These are phyloP conservation scores for Propithecus perrieri DNA, from an alignment of 2,797 vertebrate species.

Conservation along the genomic window DNA sequence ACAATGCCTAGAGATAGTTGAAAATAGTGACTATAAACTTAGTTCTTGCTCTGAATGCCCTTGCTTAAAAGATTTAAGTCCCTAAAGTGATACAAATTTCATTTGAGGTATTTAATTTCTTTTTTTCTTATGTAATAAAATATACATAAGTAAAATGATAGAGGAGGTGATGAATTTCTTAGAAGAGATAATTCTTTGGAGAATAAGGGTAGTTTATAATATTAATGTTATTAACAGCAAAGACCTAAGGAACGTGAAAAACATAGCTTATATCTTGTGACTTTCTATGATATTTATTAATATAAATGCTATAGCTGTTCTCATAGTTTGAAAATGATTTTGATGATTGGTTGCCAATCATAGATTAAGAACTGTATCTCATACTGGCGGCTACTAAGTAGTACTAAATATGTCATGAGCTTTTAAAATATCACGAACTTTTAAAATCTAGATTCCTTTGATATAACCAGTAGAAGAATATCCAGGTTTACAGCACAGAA, in stretches of 20 bases:
- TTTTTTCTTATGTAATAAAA: slow-evolving; percentile 75
- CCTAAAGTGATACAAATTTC: slow-evolving; percentile 47
- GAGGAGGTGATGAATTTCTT: slow-evolving; percentile 63
- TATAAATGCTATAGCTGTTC: background rate
- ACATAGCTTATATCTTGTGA: background rate
- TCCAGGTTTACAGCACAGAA: background rate
- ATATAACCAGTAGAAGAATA: background rate
- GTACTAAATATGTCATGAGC: background rate
- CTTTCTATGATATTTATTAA: slow-evolving; percentile 12
- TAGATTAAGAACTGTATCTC: slow-evolving; percentile 19
- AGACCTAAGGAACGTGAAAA: background rate
- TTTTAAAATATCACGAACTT: background rate
- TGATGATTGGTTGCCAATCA: slow-evolving; percentile 21
- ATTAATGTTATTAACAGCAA: slow-evolving; percentile 50
- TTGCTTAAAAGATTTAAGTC: slow-evolving; percentile 65
- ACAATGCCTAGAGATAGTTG: background rate
- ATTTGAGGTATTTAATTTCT: slow-evolving; percentile 60
- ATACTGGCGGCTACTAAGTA: background rate
- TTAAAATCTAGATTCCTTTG: background rate
- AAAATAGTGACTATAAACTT: slow-evolving; percentile 40
- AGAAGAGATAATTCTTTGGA: slow-evolving; percentile 63
- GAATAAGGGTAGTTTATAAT: slow-evolving; percentile 64
- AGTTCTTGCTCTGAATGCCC: slow-evolving; percentile 24
- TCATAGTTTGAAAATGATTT: slow-evolving; percentile 31
- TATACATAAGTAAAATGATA: slow-evolving; percentile 57